Percentiles rank a stretch among this genome's conserved stretches.
phyloP scores from a whole-genome alignment of 1,140 invertebrate genomes.

The Eupeodes corollae region DNA sequence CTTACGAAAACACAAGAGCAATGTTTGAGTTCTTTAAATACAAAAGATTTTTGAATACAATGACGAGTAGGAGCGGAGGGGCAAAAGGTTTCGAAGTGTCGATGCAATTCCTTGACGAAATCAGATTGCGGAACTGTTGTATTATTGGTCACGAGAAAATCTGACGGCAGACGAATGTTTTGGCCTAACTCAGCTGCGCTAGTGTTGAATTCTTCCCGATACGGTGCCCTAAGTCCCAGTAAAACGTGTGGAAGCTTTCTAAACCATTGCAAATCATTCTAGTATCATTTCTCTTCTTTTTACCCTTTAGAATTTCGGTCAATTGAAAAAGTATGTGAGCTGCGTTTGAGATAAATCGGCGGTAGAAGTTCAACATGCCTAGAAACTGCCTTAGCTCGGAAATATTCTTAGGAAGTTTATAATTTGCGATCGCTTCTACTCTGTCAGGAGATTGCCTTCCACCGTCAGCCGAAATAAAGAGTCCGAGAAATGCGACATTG shows the following conservation, averaged over 20 bases:
- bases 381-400: slow-evolving; percentile 28
- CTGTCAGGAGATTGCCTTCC: neutral
- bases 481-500: slow-evolving; percentile 19
- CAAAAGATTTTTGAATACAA: no score
- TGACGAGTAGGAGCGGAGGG: no score
- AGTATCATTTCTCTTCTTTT: slow-evolving; percentile 14
- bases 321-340: slow-evolving; percentile 15
- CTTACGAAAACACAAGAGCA: no score
- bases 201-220: slow-evolving; percentile 26
- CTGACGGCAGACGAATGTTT: slow-evolving; percentile 20
- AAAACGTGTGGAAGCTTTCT: slow-evolving; percentile 24
- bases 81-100: no score
- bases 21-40: no score
- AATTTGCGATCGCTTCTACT: no score
- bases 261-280: slow-evolving; percentile 14
- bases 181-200: slow-evolving; percentile 30
- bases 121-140: no score
- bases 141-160: neutral
- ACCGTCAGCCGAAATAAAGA: slow-evolving; percentile 13
- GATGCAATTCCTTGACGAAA: no score
- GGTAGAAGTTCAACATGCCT: slow-evolving; percentile 36
- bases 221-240: slow-evolving; percentile 18
- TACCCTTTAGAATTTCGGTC: slow-evolving; percentile 10
- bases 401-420: no score
- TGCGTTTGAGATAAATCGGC: slow-evolving; percentile 18